Evolutionary conservation across 2,797 vertebrate genomes (phyloP), one percentile per base, ranked within the genome.

Genomic region (Tapera naevia): DNA sequence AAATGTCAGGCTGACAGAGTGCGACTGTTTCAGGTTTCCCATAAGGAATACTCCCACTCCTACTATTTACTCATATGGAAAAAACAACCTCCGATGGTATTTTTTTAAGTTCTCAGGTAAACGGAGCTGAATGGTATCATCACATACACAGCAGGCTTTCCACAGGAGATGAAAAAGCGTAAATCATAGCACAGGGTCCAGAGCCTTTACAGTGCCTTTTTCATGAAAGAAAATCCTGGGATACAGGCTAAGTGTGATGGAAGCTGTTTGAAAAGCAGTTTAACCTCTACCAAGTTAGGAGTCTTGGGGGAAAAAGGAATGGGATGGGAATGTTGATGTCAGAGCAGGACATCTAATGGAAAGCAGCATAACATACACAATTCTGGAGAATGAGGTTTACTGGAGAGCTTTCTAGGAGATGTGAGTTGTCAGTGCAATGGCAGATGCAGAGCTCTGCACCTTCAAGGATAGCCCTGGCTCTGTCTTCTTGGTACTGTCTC

Each of bases 1-100:
- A 97, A 97, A 95, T 94, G 83, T 93, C 93, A 96, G 82, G 58
- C 89, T 19, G n/a, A 97, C 92, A 97, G 94, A 96, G 95, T 94
- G 80, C 24, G 67, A 96, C 89, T 88, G 91, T 97, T 93, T 84
- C 75, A 94, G 88, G 80, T 83, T 94, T 96, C 90, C 94, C 86
- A 75, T 87, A 93, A 97, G 91, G 69, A 97, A 93, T 91, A 87
- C 91, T 94, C 64, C 93, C 84, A 90, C 91, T 67, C 88, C 65
- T 95, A 86, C 90, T 95, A 93, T 96, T 95, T 96, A 96, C 46
- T 88, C 88, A 88, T 9, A 50, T 94, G 94, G 95, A 95, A 91
- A 78, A 95, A 94, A 85, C 72, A 86, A 85, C 84, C 80, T 94
- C 78, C 0, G 6, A 61, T 75, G 46, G 67, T 93, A 85, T 97